phyloP scores from a whole-genome alignment of 2,797 vertebrate genomes.

The Chanos chanos region DNA sequence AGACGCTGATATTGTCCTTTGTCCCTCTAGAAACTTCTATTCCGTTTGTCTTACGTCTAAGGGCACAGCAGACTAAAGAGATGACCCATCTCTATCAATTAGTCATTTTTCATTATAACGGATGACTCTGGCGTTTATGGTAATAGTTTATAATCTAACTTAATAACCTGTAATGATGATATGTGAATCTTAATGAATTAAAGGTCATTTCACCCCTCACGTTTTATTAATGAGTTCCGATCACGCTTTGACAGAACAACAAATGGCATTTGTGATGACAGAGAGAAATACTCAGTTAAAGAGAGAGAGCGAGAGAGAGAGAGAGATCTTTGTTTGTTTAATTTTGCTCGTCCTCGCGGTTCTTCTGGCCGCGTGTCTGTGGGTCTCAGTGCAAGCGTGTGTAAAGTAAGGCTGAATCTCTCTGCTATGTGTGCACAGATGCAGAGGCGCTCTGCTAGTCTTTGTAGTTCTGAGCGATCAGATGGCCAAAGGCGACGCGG shows the following conservation, averaged over 20 bases:
- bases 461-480: constrained; percentile 73
- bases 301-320: constrained; percentile 18
- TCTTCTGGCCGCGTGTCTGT: constrained; percentile 56
- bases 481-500: constrained; percentile 55
- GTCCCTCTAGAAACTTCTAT: constrained; percentile 12
- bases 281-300: constrained; percentile 4
- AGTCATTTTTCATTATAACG: constrained; percentile 62
- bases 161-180: constrained; percentile 72
- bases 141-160: constrained; percentile 64
- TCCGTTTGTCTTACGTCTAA: constrained; percentile 10
- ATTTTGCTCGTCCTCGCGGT: constrained; percentile 41
- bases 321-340: constrained; percentile 31
- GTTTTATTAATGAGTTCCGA: constrained; percentile 11
- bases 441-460: constrained; percentile 61
- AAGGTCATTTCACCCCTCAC: constrained; percentile 36
- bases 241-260: constrained; percentile 18
- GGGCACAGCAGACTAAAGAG: constrained; percentile 25
- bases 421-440: constrained; percentile 66
- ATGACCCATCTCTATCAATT: constrained; percentile 55
- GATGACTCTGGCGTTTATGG: constrained; percentile 62
- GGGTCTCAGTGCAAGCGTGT: constrained; percentile 53
- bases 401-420: constrained; percentile 53
- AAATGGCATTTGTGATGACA: not conserved
- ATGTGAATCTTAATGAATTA: constrained; percentile 61
- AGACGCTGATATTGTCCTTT: constrained; percentile 1